phyloP scores from a whole-genome alignment of 1,140 invertebrate species.

The Anagrus nilaparvatae region DNA sequence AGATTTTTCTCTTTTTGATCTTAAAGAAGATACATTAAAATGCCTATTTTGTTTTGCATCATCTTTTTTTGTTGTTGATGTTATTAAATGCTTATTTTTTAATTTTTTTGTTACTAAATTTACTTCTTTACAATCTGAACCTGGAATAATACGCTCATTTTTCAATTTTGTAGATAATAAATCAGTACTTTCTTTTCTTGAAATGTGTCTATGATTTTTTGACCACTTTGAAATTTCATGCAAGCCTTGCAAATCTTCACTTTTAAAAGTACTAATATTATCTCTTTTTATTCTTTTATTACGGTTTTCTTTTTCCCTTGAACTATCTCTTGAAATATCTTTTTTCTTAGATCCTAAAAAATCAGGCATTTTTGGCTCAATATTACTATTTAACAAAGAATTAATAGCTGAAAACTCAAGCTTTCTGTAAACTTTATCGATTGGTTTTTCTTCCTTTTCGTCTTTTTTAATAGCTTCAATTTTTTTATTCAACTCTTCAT shows the following conservation, averaged over 20 bases:
- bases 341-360: slow-evolving; percentile 34
- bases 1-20: slow-evolving; percentile 24
- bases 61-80: slow-evolving; percentile 29
- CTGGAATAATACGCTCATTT: slow-evolving; percentile 24
- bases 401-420: slow-evolving; percentile 33
- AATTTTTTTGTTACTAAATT: slow-evolving; percentile 21
- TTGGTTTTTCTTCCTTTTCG: slow-evolving; percentile 26
- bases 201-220: slow-evolving; percentile 27
- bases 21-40: slow-evolving; percentile 20
- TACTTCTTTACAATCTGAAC: slow-evolving; percentile 24
- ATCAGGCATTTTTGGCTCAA: slow-evolving; percentile 36
- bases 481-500: slow-evolving; percentile 27
- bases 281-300: slow-evolving; percentile 36
- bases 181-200: slow-evolving; percentile 28
- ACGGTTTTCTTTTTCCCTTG: slow-evolving; percentile 37
- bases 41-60: slow-evolving; percentile 27
- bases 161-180: slow-evolving; percentile 23
- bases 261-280: slow-evolving; percentile 24
- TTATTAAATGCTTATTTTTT: slow-evolving; percentile 28
- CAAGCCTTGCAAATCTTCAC: slow-evolving; percentile 21
- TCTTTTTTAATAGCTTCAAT: slow-evolving; percentile 24
- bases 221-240: slow-evolving; percentile 23
- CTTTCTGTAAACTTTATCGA: slow-evolving; percentile 32
- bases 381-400: slow-evolving; percentile 29
- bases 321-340: slow-evolving; percentile 32